A percentile compares a stretch with the other conserved stretches of the same genome.
phyloP scores from a whole-genome alignment of 2,797 vertebrate species.

The Coreius guichenoti region DNA sequence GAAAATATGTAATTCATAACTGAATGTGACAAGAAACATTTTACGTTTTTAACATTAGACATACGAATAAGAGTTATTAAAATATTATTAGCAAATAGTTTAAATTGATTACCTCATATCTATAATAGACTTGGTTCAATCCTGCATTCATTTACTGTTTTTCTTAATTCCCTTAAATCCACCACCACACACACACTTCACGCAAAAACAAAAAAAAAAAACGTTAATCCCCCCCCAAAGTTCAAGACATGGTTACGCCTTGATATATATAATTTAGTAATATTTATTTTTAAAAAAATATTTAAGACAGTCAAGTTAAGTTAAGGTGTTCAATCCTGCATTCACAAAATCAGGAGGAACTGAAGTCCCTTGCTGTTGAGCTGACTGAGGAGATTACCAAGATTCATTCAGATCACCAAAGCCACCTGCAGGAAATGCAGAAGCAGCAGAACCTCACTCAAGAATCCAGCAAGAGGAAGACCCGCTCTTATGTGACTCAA shows the following conservation, averaged over 20 bases:
- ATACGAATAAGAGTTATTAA: neutral
- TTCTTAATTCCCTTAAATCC: neutral
- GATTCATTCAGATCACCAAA: constrained; percentile 79
- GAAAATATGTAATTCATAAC: neutral
- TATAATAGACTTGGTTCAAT: neutral
- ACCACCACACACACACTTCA: too few species aligned
- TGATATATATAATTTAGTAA: neutral
- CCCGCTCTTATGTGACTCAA: constrained; percentile 82
- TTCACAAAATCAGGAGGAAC: constrained; percentile 70
- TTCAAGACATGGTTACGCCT: neutral
- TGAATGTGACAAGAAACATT: too few species aligned
- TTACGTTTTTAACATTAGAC: neutral
- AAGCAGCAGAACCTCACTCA: constrained; percentile 70
- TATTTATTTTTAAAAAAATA: neutral
- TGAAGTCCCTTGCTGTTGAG: constrained; percentile 78
- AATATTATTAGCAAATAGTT: too few species aligned
- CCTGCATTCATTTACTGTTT: neutral
- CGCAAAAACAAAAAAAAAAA: neutral
- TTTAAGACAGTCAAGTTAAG: neutral
- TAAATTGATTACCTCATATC: neutral
- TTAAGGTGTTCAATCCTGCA: constrained; percentile 23
- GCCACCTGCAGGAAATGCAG: constrained; percentile 75
- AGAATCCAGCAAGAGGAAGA: constrained; percentile 68
- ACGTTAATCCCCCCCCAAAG: neutral
- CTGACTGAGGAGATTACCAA: constrained; percentile 81